A percentile compares a stretch with the other conserved stretches of the same genome.
These are phyloP conservation scores for Itoplectis maculator DNA, from an alignment of 2,888 invertebrate species.

Conservation along the genomic window DNA sequence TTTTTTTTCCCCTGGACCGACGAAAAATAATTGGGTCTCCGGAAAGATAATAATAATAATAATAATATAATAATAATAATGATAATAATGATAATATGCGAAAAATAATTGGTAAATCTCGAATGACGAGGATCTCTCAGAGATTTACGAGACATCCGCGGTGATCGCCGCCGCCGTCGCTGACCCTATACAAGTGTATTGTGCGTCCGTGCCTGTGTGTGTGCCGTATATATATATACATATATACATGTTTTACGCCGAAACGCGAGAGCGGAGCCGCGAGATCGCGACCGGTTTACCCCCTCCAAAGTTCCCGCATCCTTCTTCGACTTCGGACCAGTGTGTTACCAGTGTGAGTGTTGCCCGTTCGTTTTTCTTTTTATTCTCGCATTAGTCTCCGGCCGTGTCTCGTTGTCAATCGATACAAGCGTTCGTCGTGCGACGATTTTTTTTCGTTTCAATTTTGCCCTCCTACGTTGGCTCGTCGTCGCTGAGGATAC, in stretches of 20 bases:
- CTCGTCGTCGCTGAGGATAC: no score
- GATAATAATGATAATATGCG: not conserved
- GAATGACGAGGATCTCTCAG: not conserved
- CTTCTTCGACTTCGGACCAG: not conserved
- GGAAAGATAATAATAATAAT: not conserved
- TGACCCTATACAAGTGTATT: no score
- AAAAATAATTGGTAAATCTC: not conserved
- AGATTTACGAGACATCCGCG: conserved; percentile 3
- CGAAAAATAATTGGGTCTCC: not conserved
- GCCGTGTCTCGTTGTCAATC: no score
- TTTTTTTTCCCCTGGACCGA: not conserved
- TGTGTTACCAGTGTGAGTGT: conserved; percentile 6
- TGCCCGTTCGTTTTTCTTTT: conserved; percentile 1
- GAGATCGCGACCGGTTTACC: conserved; percentile 42
- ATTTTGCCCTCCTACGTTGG: no score
- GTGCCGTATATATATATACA: no score
- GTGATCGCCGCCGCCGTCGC: conserved; percentile 1
- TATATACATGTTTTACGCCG: conserved; percentile 3
- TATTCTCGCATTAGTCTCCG: not conserved
- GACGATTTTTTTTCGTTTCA: no score
- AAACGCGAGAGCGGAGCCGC: conserved; percentile 31
- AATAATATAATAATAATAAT: not conserved
- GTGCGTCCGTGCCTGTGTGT: no score
- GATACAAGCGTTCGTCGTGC: no score
- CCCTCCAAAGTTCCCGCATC: not conserved